Evolutionary conservation across 2,797 vertebrate species (phyloP).

Genomic region (Hippopotamyrus pictus): DNA sequence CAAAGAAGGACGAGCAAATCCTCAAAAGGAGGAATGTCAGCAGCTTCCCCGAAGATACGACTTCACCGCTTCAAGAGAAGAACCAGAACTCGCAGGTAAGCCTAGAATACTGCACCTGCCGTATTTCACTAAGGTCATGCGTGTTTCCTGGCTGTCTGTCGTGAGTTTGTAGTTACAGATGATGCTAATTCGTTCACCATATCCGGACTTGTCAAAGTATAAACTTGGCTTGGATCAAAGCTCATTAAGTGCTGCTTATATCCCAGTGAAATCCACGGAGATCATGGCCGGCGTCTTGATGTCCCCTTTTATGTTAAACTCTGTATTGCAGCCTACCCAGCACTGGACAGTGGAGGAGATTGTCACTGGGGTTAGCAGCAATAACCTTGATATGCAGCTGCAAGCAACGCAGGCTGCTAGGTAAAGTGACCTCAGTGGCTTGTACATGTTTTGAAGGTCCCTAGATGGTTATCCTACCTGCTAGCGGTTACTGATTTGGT

Average conservation of each 20-base stretch:
- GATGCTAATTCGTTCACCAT: neutral
- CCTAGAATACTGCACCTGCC: neutral
- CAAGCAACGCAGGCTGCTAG: constrained; percentile 93
- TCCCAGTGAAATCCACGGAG: neutral
- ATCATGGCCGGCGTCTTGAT: neutral
- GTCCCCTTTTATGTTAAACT: neutral
- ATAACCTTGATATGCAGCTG: constrained; percentile 71
- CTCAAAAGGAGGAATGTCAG: constrained; percentile 91
- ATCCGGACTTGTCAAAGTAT: neutral
- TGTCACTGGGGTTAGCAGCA: constrained; percentile 70
- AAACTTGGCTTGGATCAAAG: neutral
- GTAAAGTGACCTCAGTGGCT: constrained; percentile 46
- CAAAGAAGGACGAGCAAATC: constrained; percentile 95
- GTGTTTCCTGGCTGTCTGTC: neutral
- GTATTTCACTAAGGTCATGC: neutral
- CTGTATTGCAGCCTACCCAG: constrained; percentile 50
- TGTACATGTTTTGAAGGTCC: neutral
- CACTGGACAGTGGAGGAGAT: constrained; percentile 94
- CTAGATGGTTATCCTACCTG: neutral
- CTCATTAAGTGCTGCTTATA: neutral
- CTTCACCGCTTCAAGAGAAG: constrained; percentile 89
- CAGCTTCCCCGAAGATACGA: constrained; percentile 76
- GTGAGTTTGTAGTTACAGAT: neutral
- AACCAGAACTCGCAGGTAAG: constrained; percentile 73
- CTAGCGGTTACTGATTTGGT: neutral